Evolutionary conservation across 2,888 invertebrate genomes (phyloP).

Genomic region (Sphaerophoria taeniata): DNA sequence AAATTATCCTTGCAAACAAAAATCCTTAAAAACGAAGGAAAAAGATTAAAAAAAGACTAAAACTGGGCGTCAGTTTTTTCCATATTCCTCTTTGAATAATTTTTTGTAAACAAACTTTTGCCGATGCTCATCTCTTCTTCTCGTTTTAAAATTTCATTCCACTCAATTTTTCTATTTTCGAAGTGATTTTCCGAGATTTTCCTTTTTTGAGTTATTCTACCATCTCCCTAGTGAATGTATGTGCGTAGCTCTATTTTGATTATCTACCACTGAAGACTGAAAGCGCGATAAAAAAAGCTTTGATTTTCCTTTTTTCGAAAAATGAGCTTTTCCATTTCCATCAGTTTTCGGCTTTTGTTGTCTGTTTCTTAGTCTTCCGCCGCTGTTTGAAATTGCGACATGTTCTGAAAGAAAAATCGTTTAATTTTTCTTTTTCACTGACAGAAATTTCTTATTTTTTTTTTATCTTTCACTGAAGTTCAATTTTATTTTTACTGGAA

Average conservation of each 20-base stretch:
- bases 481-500: background rate
- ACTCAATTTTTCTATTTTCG: slow-evolving; percentile 9
- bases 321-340: slow-evolving; percentile 40
- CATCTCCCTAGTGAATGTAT: background rate
- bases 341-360: slow-evolving; percentile 50
- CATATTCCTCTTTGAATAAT: slow-evolving; percentile 23
- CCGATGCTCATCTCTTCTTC: background rate
- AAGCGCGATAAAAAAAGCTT: background rate
- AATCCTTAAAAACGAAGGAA: background rate
- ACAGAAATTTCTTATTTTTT: slow-evolving; percentile 24
- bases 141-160: background rate
- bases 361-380: slow-evolving; percentile 68
- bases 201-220: slow-evolving; percentile 29
- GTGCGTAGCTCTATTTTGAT: background rate
- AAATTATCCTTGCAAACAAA: slow-evolving; percentile 26
- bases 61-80: slow-evolving; percentile 25
- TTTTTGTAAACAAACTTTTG: slow-evolving; percentile 53
- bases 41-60: background rate
- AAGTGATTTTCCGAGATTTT: slow-evolving; percentile 23
- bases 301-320: slow-evolving; percentile 28
- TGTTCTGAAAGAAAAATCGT: slow-evolving; percentile 49
- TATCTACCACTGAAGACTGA: background rate
- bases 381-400: slow-evolving; percentile 68
- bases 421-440: background rate
- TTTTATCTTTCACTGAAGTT: slow-evolving; percentile 28